Conservation (phyloP, 2,113 vertebrate species). For the Indicator indicator region DNA sequence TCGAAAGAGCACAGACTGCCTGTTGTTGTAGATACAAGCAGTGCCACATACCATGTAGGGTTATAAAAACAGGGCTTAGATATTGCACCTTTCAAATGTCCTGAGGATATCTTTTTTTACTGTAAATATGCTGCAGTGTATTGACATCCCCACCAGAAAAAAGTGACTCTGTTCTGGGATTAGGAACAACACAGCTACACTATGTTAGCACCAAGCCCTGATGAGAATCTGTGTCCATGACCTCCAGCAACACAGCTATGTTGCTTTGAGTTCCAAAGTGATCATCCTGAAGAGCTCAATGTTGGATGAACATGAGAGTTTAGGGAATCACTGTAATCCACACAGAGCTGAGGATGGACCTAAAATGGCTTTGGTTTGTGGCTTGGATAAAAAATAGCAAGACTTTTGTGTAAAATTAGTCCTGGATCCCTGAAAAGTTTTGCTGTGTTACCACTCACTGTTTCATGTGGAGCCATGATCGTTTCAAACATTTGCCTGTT, state of each 20-base stretch:
- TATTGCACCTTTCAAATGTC: background rate
- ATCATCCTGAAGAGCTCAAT: background rate
- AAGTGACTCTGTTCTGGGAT: background rate
- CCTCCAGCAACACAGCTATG: background rate
- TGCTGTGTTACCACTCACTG: accelerated
- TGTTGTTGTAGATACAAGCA: background rate
- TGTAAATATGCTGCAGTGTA: background rate
- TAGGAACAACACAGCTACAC: background rate
- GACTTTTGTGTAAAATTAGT: background rate
- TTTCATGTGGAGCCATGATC: background rate
- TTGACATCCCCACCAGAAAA: background rate
- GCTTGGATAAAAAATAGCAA: background rate
- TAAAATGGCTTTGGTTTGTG: background rate
- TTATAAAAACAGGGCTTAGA: background rate
- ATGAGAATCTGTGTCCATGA: background rate
- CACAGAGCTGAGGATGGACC: accelerated
- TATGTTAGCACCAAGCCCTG: accelerated
- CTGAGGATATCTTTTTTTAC: background rate
- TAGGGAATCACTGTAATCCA: background rate
- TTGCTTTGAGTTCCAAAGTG: background rate
- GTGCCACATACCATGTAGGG: background rate
- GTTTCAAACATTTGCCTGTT: accelerated
- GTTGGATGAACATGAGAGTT: background rate
- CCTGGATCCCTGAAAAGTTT: background rate
- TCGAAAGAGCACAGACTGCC: background rate